Conservation (phyloP, 23 tunicate genomes). For the Styela clava region DNA sequence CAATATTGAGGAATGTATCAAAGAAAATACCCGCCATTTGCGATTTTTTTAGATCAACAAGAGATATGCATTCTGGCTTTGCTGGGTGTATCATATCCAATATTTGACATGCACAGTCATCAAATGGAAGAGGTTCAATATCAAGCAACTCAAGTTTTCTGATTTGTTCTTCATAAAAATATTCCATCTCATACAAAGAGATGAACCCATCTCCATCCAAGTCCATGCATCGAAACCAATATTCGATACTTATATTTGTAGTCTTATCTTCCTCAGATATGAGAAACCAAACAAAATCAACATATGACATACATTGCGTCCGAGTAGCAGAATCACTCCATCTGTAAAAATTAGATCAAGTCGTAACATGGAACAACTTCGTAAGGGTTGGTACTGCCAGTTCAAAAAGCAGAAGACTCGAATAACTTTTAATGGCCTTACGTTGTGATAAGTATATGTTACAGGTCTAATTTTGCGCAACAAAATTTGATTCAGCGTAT, state of each 20-base stretch:
- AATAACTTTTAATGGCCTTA: no score
- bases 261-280: slow-evolving; percentile 95
- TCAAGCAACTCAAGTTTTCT: slow-evolving; percentile 84
- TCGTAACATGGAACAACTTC: no score
- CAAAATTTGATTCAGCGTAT: no score
- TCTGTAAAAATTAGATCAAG: neutral
- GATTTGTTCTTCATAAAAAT: slow-evolving; percentile 92
- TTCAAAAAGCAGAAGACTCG: no score
- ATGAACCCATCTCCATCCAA: slow-evolving; percentile 94
- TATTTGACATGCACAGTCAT: slow-evolving; percentile 93
- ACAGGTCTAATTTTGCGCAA: no score
- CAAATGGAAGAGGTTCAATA: slow-evolving; percentile 93
- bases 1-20: slow-evolving; percentile 94
- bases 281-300: slow-evolving; percentile 96
- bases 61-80: slow-evolving; percentile 46
- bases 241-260: slow-evolving; percentile 72
- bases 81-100: slow-evolving; percentile 92
- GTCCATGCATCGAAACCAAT: slow-evolving; percentile 99
- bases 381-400: no score
- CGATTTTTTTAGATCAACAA: slow-evolving; percentile 75
- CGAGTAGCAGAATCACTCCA: slow-evolving; percentile 39
- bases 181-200: slow-evolving; percentile 97
- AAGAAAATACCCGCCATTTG: slow-evolving; percentile 80
- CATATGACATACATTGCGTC: slow-evolving; percentile 74
- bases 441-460: no score